These are phyloP conservation scores for rat (Rattus norvegicus) DNA, from an alignment of 2,113 vertebrate genomes.

Conservation along the genomic window GRCr8 NC_086028.1:82289501-82290000, in stretches of 20 bases:
- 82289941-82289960: not conserved
- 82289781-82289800: no score
- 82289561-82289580: not conserved
- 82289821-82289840: not conserved
- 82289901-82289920: not conserved
- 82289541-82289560: not conserved
- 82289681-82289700: not conserved
- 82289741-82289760: not conserved
- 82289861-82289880: not conserved
- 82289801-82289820: no score
- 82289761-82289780: not conserved
- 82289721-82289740: not conserved
- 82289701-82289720: not conserved
- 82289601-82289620: not conserved
- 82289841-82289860: no score
- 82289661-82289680: no score
- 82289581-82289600: not conserved
- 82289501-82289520: not conserved
- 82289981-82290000: not conserved
- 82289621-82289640: not conserved
- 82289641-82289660: no score
- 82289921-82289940: not conserved
- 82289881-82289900: not conserved
- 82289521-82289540: not conserved
- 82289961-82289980: not conserved